Conservation (phyloP, 2,888 invertebrate genomes). For the Atherix ibis region DNA sequence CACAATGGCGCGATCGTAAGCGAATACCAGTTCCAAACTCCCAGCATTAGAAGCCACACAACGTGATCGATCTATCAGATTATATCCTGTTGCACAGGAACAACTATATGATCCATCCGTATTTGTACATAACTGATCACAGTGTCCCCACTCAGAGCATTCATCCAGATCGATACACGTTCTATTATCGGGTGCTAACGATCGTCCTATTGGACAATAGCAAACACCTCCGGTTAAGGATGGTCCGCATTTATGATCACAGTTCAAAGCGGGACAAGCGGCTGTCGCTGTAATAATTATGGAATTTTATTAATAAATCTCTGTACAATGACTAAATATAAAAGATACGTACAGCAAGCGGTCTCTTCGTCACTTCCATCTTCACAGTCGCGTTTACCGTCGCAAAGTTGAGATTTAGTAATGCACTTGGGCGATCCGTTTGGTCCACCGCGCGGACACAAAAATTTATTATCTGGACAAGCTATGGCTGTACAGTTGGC, state of each 20-base stretch:
- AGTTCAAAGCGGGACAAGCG: slow-evolving; percentile 70
- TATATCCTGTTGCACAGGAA: slow-evolving; percentile 66
- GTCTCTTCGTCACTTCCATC: slow-evolving; percentile 81
- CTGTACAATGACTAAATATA: not conserved
- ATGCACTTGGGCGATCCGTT: slow-evolving; percentile 74
- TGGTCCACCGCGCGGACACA: slow-evolving; percentile 63
- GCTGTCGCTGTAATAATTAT: slow-evolving; percentile 45
- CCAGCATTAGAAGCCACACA: slow-evolving; percentile 47
- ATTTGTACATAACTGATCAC: slow-evolving; percentile 89
- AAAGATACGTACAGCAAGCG: slow-evolving; percentile 63
- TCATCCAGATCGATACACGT: slow-evolving; percentile 88
- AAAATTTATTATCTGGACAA: slow-evolving; percentile 81
- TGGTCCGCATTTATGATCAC: slow-evolving; percentile 82
- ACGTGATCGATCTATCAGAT: slow-evolving; percentile 41
- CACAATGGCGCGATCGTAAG: slow-evolving; percentile 54
- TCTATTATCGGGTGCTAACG: slow-evolving; percentile 65
- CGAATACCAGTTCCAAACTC: slow-evolving; percentile 46
- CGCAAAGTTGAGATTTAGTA: slow-evolving; percentile 72
- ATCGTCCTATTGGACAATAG: slow-evolving; percentile 72
- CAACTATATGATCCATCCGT: slow-evolving; percentile 72
- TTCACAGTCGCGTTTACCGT: slow-evolving; percentile 78
- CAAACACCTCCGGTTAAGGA: slow-evolving; percentile 83
- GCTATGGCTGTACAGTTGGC: slow-evolving; percentile 73
- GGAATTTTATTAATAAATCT: slow-evolving; percentile 3
- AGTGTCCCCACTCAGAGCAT: slow-evolving; percentile 81